Evolutionary conservation across 2,888 invertebrate genomes (phyloP).

Genomic region (Euphydryas editha): DNA sequence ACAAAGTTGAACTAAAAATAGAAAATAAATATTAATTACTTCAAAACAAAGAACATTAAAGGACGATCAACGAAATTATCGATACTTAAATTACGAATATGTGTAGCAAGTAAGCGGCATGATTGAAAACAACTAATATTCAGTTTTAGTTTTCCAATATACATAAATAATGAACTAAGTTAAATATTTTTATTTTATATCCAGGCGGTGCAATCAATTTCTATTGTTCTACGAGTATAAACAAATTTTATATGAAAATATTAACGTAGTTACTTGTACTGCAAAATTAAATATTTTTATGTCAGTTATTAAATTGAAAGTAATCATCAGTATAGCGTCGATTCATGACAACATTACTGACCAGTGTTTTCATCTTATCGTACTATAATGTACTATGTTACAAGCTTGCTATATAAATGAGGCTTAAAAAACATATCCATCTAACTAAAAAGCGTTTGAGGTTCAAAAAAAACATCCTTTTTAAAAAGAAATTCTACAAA

Average conservation of each 20-base stretch:
- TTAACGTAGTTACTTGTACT: background rate
- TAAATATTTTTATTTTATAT: background rate
- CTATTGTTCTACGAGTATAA: background rate
- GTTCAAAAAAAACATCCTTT: slow-evolving; percentile 27
- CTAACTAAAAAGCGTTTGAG: slow-evolving; percentile 22
- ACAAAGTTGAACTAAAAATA: no score
- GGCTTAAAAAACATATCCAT: slow-evolving; percentile 21
- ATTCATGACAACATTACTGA: no score
- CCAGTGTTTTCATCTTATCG: no score
- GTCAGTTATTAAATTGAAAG: background rate
- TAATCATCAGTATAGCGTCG: no score
- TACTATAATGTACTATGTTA: background rate
- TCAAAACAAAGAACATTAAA: no score
- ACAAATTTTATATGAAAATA: background rate
- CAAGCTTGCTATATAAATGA: slow-evolving; percentile 9
- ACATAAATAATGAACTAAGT: background rate
- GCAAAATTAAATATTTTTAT: background rate
- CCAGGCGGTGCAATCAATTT: background rate
- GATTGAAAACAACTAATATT: background rate
- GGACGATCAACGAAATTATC: no score
- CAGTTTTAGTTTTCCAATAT: background rate
- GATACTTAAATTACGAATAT: no score
- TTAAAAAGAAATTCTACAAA: slow-evolving; percentile 27
- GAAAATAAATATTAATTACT: no score
- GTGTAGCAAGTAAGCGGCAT: no score